Base-by-base conservation (phyloP, 2,113 vertebrate genomes). In the Albula glossodonta region DNA sequence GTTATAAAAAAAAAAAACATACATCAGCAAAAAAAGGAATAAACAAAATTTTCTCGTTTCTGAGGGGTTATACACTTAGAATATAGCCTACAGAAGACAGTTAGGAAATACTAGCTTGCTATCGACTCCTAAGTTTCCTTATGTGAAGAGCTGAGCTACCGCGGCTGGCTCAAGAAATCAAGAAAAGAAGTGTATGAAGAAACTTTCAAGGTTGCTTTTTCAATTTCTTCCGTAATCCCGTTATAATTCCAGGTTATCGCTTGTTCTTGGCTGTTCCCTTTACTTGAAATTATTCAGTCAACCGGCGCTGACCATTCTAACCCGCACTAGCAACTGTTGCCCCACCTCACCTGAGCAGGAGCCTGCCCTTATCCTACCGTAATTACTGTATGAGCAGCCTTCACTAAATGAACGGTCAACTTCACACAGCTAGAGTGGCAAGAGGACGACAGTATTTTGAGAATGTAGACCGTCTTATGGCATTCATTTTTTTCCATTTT, bases 271-370 rank as follows among this genome's bases (percentile, higher is more conserved):
- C 60, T 66, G 22, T 66, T 66, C 80, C 80, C 87, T 92, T 90
- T 92, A 90, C 90, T 91, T 88, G 79, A 92, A 87, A 87, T 89
- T 89, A 80, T 70, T 88, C 79, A 81, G 49, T 83, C 84, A 48
- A 74, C 89, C 17, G 11, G 83, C 86, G 0, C 84, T 51, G 78
- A 49, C 92, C 22, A 19, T 80, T 80, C 41, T 80, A n/a, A 80
- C 84, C 19, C 78, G 79, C 48, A 51, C 80, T 78, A 22, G 60
- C 63, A 11, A 25, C 57, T 41, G 9, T 83, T 84, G 88, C 91
- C 83, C 90, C 91, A 88, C 90, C 89, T 87, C 87, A 88, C 87
- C 87, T 88, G 87, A n/a, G 78, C 78, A 52, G 31, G 85, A 53
- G 83, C n/a, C 70, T 74, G n/a, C 9, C n/a, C 8, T 31, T 9